A percentile compares a stretch with the other conserved stretches of the same genome.
Evolutionary conservation across 2,113 vertebrate species (phyloP).

Genomic region (Suncus etruscus): DNA sequence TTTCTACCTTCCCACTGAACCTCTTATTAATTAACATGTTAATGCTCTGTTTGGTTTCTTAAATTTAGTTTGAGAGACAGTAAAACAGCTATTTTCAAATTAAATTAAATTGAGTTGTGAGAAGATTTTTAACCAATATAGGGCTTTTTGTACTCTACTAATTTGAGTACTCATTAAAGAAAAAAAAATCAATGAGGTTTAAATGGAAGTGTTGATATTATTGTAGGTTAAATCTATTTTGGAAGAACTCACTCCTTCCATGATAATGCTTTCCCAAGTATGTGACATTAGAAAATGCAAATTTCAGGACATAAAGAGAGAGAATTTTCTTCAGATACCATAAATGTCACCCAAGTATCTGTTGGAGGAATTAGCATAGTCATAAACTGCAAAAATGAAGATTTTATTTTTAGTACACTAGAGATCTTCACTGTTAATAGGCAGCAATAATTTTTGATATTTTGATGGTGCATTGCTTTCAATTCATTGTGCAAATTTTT

Average conservation of each 20-base stretch:
- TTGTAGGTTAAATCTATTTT: constrained; percentile 81
- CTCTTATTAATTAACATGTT: constrained; percentile 89
- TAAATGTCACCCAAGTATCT: constrained; percentile 62
- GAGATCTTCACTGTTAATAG: constrained; percentile 67
- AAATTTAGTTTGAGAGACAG: constrained; percentile 87
- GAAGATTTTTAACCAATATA: constrained; percentile 81
- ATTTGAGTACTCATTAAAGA: constrained; percentile 81
- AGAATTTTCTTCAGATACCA: constrained; percentile 73
- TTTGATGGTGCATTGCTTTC: constrained; percentile 56
- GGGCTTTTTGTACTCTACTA: constrained; percentile 84
- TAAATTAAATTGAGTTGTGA: constrained; percentile 86
- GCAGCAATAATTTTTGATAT: constrained; percentile 61
- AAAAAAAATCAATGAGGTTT: constrained; percentile 82
- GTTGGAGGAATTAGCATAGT: constrained; percentile 71
- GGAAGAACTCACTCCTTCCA: constrained; percentile 69
- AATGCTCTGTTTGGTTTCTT: constrained; percentile 87
- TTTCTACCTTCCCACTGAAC: constrained; percentile 84
- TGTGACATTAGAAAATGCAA: constrained; percentile 77
- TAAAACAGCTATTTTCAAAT: constrained; percentile 88
- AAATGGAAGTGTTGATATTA: constrained; percentile 83
- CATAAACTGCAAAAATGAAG: constrained; percentile 73
- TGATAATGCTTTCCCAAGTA: constrained; percentile 73
- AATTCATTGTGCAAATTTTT: constrained; percentile 61
- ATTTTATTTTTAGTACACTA: constrained; percentile 63
- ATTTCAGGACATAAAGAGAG: constrained; percentile 64